Evolutionary conservation across 1,140 invertebrate species (phyloP).

Genomic region (Zaprionus taronus): DNA sequence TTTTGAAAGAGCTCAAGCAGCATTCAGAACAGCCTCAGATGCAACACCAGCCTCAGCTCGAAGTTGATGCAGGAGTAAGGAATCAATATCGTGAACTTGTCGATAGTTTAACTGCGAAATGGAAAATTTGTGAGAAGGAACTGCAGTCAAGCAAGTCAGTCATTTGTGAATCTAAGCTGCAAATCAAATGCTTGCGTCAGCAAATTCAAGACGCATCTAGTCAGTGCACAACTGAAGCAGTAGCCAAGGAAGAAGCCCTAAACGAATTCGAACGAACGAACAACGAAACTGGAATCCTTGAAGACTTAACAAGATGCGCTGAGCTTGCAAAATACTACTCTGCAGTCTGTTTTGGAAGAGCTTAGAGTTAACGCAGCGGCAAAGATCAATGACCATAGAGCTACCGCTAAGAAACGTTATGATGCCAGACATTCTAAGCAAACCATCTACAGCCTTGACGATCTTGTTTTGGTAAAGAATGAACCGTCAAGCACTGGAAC

Average conservation of each 20-base stretch:
- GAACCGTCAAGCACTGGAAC: too few relatives aligned
- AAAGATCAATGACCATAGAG: too few relatives aligned
- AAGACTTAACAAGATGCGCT: too few relatives aligned
- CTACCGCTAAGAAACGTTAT: too few relatives aligned
- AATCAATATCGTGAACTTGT: not conserved
- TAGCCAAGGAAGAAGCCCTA: not conserved
- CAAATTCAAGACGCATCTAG: not conserved
- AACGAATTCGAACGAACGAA: not conserved
- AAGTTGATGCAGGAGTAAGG: not conserved
- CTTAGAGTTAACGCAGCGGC: too few relatives aligned
- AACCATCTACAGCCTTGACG: too few relatives aligned
- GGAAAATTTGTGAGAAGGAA: not conserved
- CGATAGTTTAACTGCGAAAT: conserved; percentile 8
- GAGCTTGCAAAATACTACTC: not conserved
- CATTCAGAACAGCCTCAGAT: not conserved
- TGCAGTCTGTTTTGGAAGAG: not conserved
- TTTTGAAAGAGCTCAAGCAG: conserved; percentile 5
- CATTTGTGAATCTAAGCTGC: not conserved
- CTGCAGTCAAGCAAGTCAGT: not conserved
- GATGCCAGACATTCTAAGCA: too few relatives aligned
- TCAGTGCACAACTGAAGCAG: not conserved
- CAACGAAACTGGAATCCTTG: too few relatives aligned
- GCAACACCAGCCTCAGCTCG: not conserved
- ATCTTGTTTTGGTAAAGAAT: too few relatives aligned
- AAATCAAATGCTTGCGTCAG: not conserved